Percentiles rank a stretch among this genome's conserved stretches.
Evolutionary conservation across 2,888 invertebrate species (phyloP).

Genomic region (Zelleria hepariella): DNA sequence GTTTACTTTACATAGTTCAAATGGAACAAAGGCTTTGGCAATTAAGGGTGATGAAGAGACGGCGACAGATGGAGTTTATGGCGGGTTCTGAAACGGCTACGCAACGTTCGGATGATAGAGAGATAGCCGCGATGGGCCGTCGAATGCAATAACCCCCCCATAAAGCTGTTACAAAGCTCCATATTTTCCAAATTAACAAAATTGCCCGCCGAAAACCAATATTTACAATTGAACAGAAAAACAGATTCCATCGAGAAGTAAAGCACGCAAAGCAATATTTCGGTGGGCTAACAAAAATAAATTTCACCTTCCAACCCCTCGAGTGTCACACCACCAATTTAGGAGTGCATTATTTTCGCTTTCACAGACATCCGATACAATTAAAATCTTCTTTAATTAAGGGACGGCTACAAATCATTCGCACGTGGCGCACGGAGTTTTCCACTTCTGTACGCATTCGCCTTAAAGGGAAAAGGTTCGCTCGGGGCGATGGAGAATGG

Average conservation of each 20-base stretch:
- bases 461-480: slow-evolving; percentile 40
- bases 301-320: slow-evolving; percentile 53
- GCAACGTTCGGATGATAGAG: slow-evolving; percentile 46
- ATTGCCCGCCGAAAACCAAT: background rate
- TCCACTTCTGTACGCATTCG: slow-evolving; percentile 60
- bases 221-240: background rate
- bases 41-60: slow-evolving; percentile 71
- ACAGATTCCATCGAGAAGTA: slow-evolving; percentile 31
- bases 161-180: background rate
- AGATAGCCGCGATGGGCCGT: slow-evolving; percentile 39
- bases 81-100: slow-evolving; percentile 8
- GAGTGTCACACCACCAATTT: slow-evolving; percentile 37
- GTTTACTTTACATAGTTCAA: slow-evolving; percentile 72
- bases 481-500: slow-evolving; percentile 31
- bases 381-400: slow-evolving; percentile 75
- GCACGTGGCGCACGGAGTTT: slow-evolving; percentile 72
- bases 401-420: slow-evolving; percentile 70
- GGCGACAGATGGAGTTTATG: slow-evolving; percentile 68
- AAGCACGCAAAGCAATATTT: slow-evolving; percentile 61
- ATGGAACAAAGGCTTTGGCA: slow-evolving; percentile 72
- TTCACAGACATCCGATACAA: slow-evolving; percentile 73
- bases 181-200: background rate
- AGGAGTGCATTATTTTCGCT: slow-evolving; percentile 72
- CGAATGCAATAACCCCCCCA: slow-evolving; percentile 24
- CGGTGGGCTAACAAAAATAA: slow-evolving; percentile 51